Base-by-base conservation (phyloP, 2,888 invertebrate genomes). In the Opisthograptis luteolata region DNA sequence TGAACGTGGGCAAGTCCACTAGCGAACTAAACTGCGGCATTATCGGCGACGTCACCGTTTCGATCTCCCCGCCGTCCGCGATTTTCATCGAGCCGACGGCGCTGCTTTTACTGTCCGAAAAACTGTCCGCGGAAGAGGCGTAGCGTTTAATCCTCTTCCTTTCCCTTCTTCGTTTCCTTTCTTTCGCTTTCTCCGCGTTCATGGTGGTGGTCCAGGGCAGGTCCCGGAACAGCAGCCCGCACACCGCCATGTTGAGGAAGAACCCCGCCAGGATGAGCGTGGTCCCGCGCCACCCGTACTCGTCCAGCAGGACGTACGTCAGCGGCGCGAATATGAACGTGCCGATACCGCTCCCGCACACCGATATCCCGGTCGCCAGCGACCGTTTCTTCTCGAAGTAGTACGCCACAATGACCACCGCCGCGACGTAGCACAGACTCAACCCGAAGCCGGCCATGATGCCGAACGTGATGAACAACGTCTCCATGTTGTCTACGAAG, bases 391-490 rank as follows among this genome's bases (percentile, higher is more conserved):
- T 95, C 70, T 97, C 96, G 77, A 97, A 97, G 79, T 97, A 97
- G 77, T 96, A 97, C 0, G 97, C 96, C 19, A 97, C 97, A 61
- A 96, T 96, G 1, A 97, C 97, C 3, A 97, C 96, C 0, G 97
- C 96, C n/a, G 96, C 95, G 39, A 97, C 96, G 81, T 96, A 97
- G 76, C 96, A 96, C 50, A 97, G 89, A 64, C 96, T 96, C 56
- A 97, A 87, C 8, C 97, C 97, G 66, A 96, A 95, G 1, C 97
- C 97, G 24, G 96, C 94, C 70, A 96, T 91, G 9, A 97, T 92
- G 13, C 96, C 96, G 76, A 97, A 96, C 0, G 96, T 96, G 55
- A 97, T 81, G 73, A 95, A 95, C 55, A 97, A 87, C 50, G 95
- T 92, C 75, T 94, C 94, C 88, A 97, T 94, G 54, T 95, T 95